These are phyloP conservation scores for Enteromius thamalakanensis DNA, from an alignment of 2,797 vertebrate species.

Conservation along the genomic window DNA sequence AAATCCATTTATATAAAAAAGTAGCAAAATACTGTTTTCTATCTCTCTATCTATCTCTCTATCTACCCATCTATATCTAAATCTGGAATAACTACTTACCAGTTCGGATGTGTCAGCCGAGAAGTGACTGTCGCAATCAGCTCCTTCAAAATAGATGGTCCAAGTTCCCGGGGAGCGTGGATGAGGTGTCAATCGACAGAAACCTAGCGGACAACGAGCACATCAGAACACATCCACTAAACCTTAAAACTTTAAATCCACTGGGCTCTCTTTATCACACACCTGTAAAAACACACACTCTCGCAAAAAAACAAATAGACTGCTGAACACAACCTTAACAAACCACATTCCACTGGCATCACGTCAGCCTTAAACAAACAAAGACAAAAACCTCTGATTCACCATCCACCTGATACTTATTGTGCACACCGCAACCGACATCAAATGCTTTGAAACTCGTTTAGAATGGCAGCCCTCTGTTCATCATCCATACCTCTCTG, in stretches of 20 bases:
- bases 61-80: too few species aligned
- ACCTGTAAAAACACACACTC: slow-evolving; percentile 7
- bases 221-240: slow-evolving; percentile 23
- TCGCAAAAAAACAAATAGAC: slow-evolving; percentile 37
- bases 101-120: slow-evolving; percentile 86
- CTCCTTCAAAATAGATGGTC: slow-evolving; percentile 96
- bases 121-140: slow-evolving; percentile 91
- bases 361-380: slow-evolving; percentile 54
- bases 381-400: background rate
- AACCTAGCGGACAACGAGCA: slow-evolving; percentile 74
- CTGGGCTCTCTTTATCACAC: background rate
- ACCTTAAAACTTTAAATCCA: background rate
- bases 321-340: slow-evolving; percentile 28
- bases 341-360: slow-evolving; percentile 54
- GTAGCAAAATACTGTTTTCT: too few species aligned
- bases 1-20: background rate
- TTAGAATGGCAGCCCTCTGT: background rate
- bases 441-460: background rate
- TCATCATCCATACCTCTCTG: slow-evolving; percentile 84
- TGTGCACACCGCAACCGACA: background rate
- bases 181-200: slow-evolving; percentile 89
- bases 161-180: slow-evolving; percentile 91
- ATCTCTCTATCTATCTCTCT: too few species aligned
- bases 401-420: slow-evolving; percentile 17
- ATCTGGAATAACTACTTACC: slow-evolving; percentile 72